A percentile compares a stretch with the other conserved stretches of the same genome.
These are phyloP conservation scores for Cyclopterus lumpus DNA, from an alignment of 2,797 vertebrate species.

Conservation along the genomic window DNA sequence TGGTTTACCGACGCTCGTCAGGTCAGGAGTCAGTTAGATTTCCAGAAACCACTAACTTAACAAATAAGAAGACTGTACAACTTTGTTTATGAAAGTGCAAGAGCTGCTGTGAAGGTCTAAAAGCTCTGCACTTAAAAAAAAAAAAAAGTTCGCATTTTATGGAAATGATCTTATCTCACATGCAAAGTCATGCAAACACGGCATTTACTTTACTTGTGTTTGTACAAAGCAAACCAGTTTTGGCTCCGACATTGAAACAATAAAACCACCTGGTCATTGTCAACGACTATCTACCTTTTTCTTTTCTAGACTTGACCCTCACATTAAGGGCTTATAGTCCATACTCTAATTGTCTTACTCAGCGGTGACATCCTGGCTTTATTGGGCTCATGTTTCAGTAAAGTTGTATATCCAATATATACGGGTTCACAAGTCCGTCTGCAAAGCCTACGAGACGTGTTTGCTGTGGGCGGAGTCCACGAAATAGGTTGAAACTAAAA, in stretches of 20 bases:
- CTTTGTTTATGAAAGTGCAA: not conserved
- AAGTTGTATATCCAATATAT: not conserved
- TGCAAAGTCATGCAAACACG: constrained; percentile 19
- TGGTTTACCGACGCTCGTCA: not conserved
- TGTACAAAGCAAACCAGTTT: constrained; percentile 14
- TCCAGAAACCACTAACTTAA: not conserved
- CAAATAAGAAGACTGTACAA: not conserved
- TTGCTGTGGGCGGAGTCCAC: not conserved
- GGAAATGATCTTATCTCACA: not conserved
- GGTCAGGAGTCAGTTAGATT: not conserved
- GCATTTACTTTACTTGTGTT: not conserved
- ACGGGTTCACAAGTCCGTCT: not conserved
- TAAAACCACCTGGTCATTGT: not conserved
- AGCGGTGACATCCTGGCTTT: not conserved
- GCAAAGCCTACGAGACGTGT: not conserved
- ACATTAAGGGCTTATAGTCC: not conserved
- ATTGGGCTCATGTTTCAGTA: not conserved
- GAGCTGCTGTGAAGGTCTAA: not conserved
- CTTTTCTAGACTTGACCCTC: not conserved
- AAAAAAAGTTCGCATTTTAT: not conserved
- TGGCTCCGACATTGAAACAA: not conserved
- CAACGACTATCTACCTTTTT: not conserved
- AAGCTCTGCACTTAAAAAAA: not conserved
- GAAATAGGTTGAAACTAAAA: not conserved
- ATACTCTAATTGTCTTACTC: not conserved